Base-by-base conservation (phyloP, 2,888 invertebrate species). In the Poecilobothrus nobilitatus region DNA sequence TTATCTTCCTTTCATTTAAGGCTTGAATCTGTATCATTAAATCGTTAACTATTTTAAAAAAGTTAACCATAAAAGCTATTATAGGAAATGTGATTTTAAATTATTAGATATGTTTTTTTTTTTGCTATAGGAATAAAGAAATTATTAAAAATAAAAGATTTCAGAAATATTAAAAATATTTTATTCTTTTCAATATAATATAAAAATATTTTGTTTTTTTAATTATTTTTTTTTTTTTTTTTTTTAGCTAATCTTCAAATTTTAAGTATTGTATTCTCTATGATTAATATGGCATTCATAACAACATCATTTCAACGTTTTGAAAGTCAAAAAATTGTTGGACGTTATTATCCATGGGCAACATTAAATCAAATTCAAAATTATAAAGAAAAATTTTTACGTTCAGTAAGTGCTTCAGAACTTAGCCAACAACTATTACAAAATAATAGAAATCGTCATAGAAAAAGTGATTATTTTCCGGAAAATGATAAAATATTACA, bases 241-340 rank as follows among this genome's bases (percentile, higher is more conserved):
- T 69, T 83, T 83, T 20, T 81, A 91, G 91, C 87, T 73, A 83
- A 85, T 69, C 83, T 89, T 68, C 90, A 91, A 80, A 83, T 87
- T 12, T 80, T 90, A 5, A 88, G 89, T 75, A 84, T 91, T 70
- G 76, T 88, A 1, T 85, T 88, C 72, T 89, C 91, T 2, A 83
- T 89, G 53, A 83, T 89, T 34, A 85, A 89, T 76, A 84, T 91
- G 83, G 87, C 91, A 0, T 85, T 87, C 68, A 88, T 89, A 62
- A 89, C 90, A 20, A 86, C 89, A 34, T 83, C 86, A 33, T 92
- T 89, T 76, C 89, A 91, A 79, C 85, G 91, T 76, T 91, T 91
- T 76, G 91, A 91, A 80, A 87, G 91, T 73, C 91, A 92, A 80
- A 89, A 90, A 75, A 76, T 89, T 44, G 86, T 87, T 67, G 91